A percentile compares a stretch with the other conserved stretches of the same genome.
Conservation (phyloP, 2,113 vertebrate species). For the Myrmophylax atrothorax region DNA sequence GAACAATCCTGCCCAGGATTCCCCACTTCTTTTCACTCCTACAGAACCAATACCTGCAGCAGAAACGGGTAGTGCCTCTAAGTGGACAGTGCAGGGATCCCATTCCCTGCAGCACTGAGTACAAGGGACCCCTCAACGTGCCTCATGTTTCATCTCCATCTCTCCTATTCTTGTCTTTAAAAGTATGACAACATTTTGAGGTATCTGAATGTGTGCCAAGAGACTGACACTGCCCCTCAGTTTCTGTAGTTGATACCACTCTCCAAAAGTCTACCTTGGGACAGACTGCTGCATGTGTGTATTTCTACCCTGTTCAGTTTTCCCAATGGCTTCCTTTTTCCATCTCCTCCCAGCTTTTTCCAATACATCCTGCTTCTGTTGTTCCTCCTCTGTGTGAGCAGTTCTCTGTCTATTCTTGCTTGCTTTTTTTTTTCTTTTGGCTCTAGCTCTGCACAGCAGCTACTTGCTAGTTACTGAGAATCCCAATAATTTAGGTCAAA, state of each 20-base stretch:
- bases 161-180: not conserved
- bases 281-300: not conserved
- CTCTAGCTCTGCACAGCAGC: not conserved
- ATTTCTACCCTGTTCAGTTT: not conserved
- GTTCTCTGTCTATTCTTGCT: not conserved
- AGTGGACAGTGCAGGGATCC: not conserved
- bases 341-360: not conserved
- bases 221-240: not conserved
- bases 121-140: not conserved
- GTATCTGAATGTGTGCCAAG: not conserved
- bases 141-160: not conserved
- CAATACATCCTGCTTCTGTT: not conserved
- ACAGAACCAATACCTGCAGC: not conserved
- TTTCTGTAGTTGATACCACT: not conserved
- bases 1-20: not conserved
- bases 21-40: not conserved
- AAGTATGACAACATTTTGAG: not conserved
- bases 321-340: not conserved
- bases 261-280: not conserved
- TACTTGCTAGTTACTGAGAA: constrained; percentile 42
- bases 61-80: not conserved
- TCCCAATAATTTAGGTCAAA: constrained; percentile 58
- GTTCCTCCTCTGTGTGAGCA: not conserved
- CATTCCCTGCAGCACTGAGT: not conserved
- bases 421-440: not conserved